phyloP scores from a whole-genome alignment of 2,888 invertebrate species.

The Oxyteleia sp. region DNA sequence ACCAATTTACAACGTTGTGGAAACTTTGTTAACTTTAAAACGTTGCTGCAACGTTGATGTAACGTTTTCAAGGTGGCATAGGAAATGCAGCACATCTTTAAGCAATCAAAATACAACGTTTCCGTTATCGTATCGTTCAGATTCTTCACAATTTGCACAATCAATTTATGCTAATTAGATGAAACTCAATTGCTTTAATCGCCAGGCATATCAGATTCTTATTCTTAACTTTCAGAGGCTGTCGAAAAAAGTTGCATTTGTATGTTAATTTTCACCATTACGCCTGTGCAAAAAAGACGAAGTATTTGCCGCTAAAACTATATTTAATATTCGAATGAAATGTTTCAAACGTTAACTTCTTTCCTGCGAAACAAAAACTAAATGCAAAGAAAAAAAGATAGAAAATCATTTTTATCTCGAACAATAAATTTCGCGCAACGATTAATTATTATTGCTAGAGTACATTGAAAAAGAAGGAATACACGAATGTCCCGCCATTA shows the following conservation, averaged over 20 bases:
- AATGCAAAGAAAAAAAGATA: neutral
- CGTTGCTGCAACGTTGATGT: too few relatives aligned
- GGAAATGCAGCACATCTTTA: too few relatives aligned
- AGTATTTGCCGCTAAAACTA: constrained; percentile 37
- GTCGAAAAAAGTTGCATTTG: constrained; percentile 37
- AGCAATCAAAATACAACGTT: too few relatives aligned
- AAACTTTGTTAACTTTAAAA: too few relatives aligned
- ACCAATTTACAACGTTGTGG: too few relatives aligned
- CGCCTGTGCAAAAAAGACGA: constrained; percentile 26
- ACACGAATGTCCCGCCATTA: neutral
- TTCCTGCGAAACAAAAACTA: too few relatives aligned
- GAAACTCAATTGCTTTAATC: constrained; percentile 57
- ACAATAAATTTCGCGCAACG: neutral
- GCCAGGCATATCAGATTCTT: constrained; percentile 22
- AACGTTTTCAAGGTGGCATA: too few relatives aligned
- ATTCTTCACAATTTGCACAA: constrained; percentile 12
- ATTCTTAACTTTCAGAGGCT: constrained; percentile 37
- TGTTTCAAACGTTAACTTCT: constrained; percentile 7
- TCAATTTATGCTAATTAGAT: constrained; percentile 43
- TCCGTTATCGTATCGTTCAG: too few relatives aligned
- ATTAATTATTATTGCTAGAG: neutral
- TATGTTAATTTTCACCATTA: constrained; percentile 53
- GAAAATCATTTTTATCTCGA: neutral
- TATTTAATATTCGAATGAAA: constrained; percentile 40
- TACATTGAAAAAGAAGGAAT: neutral